Evolutionary conservation across 2,797 vertebrate species (phyloP).

Genomic region (Dryobates pubescens): DNA sequence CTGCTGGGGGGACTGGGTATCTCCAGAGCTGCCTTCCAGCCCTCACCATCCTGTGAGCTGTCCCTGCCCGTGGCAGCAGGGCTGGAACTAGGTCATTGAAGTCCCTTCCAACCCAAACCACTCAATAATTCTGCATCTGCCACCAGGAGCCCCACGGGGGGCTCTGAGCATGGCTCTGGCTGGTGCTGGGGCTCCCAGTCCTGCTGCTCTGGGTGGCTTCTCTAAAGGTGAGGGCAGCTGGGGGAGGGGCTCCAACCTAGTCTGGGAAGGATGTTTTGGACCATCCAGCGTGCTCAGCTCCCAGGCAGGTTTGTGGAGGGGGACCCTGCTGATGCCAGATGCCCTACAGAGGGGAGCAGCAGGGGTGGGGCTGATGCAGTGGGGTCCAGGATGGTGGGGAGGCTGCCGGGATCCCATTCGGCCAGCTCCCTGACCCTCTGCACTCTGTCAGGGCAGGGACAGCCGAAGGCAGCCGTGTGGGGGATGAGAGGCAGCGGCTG

Average conservation of each 20-base stretch:
- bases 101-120: neutral
- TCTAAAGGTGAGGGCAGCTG: neutral
- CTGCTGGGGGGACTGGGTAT: neutral
- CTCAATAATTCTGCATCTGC: neutral
- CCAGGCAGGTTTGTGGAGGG: neutral
- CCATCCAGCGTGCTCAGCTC: neutral
- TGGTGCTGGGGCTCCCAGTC: fast-evolving
- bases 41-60: neutral
- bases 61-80: neutral
- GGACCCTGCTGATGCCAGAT: no score
- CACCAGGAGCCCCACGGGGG: fast-evolving
- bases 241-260: neutral
- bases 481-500: fast-evolving
- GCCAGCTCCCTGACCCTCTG: neutral
- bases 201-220: neutral
- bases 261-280: neutral
- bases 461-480: neutral
- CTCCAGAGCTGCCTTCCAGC: no score
- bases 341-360: neutral
- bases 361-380: fast-evolving
- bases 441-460: neutral
- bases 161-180: neutral
- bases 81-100: neutral
- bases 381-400: neutral
- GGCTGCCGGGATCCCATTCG: neutral